Conservation (phyloP, 2,888 invertebrate genomes). For the Hypena proboscidalis region DNA sequence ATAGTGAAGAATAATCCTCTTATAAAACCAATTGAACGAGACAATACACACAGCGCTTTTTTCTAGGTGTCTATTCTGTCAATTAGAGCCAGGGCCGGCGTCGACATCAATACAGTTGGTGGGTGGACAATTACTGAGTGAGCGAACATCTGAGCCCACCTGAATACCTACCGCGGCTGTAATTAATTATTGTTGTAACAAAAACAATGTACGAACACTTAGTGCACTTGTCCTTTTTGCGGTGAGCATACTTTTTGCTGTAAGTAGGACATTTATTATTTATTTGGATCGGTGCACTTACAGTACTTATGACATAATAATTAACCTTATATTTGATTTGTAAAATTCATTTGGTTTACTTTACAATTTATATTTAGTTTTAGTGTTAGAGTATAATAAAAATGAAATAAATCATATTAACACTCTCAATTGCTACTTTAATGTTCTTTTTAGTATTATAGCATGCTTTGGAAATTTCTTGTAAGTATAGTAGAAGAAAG, state of each 20-base stretch:
- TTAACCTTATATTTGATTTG: no score
- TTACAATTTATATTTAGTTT: no score
- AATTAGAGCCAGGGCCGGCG: slow-evolving; percentile 61
- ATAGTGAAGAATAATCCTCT: no score
- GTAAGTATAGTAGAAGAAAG: no score
- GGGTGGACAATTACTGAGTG: slow-evolving; percentile 78
- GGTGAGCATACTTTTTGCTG: slow-evolving; percentile 40
- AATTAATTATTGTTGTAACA: slow-evolving; percentile 71
- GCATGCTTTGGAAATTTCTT: no score
- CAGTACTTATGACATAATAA: no score
- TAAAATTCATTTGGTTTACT: no score
- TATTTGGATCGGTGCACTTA: no score
- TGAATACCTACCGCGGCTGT: slow-evolving; percentile 59
- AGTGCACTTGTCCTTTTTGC: slow-evolving; percentile 65
- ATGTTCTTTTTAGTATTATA: no score
- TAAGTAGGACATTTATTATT: slow-evolving; percentile 5
- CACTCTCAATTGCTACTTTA: no score
- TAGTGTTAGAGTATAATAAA: no score
- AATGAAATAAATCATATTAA: no score
- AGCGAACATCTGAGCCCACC: slow-evolving; percentile 76
- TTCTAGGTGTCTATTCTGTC: slow-evolving; percentile 33
- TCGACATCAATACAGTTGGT: slow-evolving; percentile 53
- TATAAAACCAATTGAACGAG: slow-evolving; percentile 3
- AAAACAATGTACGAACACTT: slow-evolving; percentile 77
- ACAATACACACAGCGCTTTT: slow-evolving; percentile 12